These are phyloP conservation scores for Aphaenogaster floridana DNA, from an alignment of 1,140 invertebrate genomes.

Conservation along the genomic window DNA sequence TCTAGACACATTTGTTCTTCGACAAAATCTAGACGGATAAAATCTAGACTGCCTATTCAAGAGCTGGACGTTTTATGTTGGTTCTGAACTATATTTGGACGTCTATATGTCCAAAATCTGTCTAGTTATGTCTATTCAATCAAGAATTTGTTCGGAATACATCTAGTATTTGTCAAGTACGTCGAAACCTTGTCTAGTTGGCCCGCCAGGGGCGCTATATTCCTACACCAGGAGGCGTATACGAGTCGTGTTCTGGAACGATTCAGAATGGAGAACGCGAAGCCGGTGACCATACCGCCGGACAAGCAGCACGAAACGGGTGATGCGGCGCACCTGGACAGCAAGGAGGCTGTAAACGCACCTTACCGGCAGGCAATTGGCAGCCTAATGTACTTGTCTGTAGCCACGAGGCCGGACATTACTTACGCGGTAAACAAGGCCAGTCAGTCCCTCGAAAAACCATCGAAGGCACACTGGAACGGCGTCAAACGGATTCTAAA, in stretches of 20 bases:
- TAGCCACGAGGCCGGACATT: not conserved
- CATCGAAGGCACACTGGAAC: constrained; percentile 78
- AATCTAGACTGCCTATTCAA: no score
- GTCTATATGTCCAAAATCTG: no score
- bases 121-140: no score
- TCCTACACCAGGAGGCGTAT: constrained; percentile 19
- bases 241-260: not conserved
- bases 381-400: not conserved
- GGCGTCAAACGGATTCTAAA: constrained; percentile 76
- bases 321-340: constrained; percentile 32
- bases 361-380: not conserved
- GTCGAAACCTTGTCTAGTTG: no score
- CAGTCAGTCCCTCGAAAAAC: constrained; percentile 77
- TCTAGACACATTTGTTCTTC: no score
- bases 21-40: no score
- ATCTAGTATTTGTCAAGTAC: no score
- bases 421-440: constrained; percentile 46
- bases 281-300: not conserved
- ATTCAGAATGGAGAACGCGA: not conserved
- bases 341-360: not conserved
- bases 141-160: no score
- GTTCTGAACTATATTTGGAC: no score
- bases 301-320: constrained; percentile 11
- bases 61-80: no score
- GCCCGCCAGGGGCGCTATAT: constrained; percentile 65